phyloP scores from a whole-genome alignment of 2,888 invertebrate species.

The Lasioglossum vierecki region DNA sequence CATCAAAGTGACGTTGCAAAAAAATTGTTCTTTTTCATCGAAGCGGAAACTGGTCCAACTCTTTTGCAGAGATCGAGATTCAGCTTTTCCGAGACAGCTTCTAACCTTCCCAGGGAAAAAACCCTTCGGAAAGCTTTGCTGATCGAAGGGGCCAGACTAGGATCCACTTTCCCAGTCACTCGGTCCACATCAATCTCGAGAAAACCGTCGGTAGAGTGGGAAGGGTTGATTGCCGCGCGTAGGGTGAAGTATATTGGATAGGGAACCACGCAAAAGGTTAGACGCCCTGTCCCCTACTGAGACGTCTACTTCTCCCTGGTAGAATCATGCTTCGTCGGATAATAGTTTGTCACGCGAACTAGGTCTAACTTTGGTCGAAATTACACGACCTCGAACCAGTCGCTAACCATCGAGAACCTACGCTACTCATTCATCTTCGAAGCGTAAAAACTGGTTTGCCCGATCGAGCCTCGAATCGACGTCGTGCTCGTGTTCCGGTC shows the following conservation, averaged over 20 bases:
- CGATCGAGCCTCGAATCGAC: background rate
- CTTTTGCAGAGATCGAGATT: background rate
- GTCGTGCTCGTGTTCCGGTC: background rate
- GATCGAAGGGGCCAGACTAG: background rate
- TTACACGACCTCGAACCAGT: background rate
- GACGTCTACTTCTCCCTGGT: background rate
- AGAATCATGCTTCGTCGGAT: background rate
- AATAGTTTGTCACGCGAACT: background rate
- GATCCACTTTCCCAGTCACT: background rate
- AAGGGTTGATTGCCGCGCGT: background rate
- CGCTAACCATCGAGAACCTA: background rate
- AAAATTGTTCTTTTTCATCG: background rate
- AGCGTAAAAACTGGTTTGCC: background rate
- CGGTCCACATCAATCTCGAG: background rate
- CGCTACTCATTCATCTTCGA: background rate
- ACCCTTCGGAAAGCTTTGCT: background rate
- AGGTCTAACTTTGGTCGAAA: background rate
- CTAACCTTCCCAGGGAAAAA: background rate
- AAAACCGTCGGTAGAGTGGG: background rate
- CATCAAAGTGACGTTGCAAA: background rate
- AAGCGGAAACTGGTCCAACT: background rate
- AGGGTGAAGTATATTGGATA: background rate
- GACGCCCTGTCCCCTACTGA: background rate
- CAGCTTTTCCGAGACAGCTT: background rate
- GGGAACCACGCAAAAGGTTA: background rate